Percentiles rank a stretch among this genome's conserved stretches.
phyloP scores from a whole-genome alignment of 2,797 vertebrate species.

The Sebastes diaconus region DNA sequence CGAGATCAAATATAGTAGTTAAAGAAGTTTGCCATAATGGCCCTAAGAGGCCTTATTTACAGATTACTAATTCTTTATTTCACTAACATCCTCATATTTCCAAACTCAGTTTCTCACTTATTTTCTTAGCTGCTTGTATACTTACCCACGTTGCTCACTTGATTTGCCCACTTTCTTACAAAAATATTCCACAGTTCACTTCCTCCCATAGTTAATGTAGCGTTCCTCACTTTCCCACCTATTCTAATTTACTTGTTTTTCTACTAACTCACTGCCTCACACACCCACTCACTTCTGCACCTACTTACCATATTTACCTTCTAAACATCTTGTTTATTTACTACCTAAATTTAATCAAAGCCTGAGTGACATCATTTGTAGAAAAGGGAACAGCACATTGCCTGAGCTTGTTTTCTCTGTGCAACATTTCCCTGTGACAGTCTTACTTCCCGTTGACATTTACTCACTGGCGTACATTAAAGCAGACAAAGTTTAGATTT shows the following conservation, averaged over 20 bases:
- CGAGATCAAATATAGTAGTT: background rate
- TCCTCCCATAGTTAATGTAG: background rate
- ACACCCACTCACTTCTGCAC: background rate
- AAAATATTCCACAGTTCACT: background rate
- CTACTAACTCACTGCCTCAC: background rate
- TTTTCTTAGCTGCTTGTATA: background rate
- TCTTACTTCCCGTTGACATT: background rate
- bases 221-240: background rate
- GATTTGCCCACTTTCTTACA: background rate
- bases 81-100: background rate
- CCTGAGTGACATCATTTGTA: background rate
- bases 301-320: background rate
- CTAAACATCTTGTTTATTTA: background rate
- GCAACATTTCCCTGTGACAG: background rate
- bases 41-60: background rate
- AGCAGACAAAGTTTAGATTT: background rate
- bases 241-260: background rate
- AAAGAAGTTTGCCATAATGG: background rate
- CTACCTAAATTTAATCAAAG: background rate
- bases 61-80: background rate
- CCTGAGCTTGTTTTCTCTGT: background rate
- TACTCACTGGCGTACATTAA: background rate
- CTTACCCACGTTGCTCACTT: background rate
- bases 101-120: background rate
- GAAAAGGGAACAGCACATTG: background rate